These are phyloP conservation scores for Cariama cristata DNA, from an alignment of 2,113 vertebrate genomes.

Conservation along the genomic window DNA sequence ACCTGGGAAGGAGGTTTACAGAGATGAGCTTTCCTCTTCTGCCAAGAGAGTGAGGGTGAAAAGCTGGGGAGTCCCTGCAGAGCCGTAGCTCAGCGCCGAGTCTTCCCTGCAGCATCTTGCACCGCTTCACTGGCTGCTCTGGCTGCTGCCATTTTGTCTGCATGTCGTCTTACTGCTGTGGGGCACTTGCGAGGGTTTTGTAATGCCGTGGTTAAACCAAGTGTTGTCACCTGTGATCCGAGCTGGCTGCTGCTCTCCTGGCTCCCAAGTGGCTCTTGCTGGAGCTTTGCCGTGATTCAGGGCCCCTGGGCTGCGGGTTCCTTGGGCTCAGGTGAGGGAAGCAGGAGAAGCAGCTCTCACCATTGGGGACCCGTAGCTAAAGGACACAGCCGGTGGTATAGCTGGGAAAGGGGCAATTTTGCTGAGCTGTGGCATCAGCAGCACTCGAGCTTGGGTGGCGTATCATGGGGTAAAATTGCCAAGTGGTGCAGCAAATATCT, in stretches of 20 bases:
- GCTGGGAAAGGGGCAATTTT: not conserved
- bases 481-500: not conserved
- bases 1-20: not conserved
- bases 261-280: not conserved
- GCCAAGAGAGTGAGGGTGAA: not conserved
- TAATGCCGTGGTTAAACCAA: not conserved
- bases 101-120: fast-evolving
- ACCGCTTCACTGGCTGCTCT: fast-evolving
- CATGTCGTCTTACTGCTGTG: not conserved
- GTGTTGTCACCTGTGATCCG: not conserved
- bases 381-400: not conserved
- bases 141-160: fast-evolving
- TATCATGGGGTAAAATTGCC: not conserved
- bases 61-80: not conserved
- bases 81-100: fast-evolving
- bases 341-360: fast-evolving
- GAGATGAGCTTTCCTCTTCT: not conserved
- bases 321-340: not conserved
- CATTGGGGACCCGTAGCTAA: fast-evolving
- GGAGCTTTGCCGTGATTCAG: not conserved
- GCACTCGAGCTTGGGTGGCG: fast-evolving
- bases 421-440: not conserved
- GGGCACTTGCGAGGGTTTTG: not conserved
- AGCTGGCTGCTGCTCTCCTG: not conserved
- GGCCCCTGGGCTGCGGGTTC: not conserved